Percentiles rank a stretch among this genome's conserved stretches.
Conservation (phyloP, 2,797 vertebrate species). For the Triplophysa bombifrons region DNA sequence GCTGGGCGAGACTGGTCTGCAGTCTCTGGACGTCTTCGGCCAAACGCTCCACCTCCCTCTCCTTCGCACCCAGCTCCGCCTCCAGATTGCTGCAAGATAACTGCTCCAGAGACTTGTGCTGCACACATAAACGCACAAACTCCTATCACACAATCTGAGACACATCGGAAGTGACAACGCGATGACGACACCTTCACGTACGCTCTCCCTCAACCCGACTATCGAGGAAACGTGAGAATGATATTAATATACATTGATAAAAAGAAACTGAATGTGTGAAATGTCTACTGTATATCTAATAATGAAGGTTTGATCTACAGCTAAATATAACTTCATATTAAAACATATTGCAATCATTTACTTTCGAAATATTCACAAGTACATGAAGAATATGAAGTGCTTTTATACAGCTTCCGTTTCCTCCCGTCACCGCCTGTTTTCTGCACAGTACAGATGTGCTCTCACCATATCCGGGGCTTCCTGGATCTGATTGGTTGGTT, state of each 20-base stretch:
- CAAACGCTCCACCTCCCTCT: conserved; percentile 84
- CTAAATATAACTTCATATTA: too few species aligned
- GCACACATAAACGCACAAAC: conserved; percentile 34
- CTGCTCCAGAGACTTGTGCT: conserved; percentile 86
- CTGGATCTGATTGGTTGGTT: conserved; percentile 83
- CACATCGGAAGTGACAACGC: too few species aligned
- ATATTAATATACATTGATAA: too few species aligned
- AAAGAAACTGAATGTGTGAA: too few species aligned
- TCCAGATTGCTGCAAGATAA: conserved; percentile 83
- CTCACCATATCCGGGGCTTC: conserved; percentile 86
- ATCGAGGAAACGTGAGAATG: too few species aligned
- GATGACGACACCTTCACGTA: too few species aligned
- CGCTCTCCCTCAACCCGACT: too few species aligned
- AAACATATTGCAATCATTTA: too few species aligned
- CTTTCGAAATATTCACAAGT: too few species aligned
- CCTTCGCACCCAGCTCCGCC: conserved; percentile 84
- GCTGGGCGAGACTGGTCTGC: conserved; percentile 85
- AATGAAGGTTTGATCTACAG: too few species aligned
- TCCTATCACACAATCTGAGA: neutral
- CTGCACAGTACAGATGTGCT: neutral
- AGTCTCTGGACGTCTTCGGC: conserved; percentile 87
- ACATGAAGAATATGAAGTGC: too few species aligned
- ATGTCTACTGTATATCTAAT: too few species aligned
- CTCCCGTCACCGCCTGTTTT: neutral
- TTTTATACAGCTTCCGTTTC: neutral